Percentiles rank a stretch among this genome's conserved stretches.
phyloP scores from a whole-genome alignment of 1,140 invertebrate species.

The Calephelis nemesis region DNA sequence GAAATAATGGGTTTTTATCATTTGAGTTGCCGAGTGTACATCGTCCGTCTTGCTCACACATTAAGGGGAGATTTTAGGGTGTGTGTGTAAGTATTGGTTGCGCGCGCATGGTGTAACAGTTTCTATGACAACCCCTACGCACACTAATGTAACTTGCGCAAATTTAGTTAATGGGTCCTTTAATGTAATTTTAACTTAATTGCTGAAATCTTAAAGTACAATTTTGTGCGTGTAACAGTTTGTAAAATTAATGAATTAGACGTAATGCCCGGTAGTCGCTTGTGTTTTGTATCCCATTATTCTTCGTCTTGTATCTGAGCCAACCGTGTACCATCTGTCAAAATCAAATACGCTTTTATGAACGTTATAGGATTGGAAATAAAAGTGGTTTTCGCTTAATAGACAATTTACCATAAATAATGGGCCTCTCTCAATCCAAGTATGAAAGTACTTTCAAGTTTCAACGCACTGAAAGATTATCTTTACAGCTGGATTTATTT shows the following conservation, averaged over 20 bases:
- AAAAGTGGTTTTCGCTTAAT: slow-evolving; percentile 28
- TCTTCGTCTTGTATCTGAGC: slow-evolving; percentile 53
- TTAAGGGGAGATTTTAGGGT: slow-evolving; percentile 52
- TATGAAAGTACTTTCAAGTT: slow-evolving; percentile 31
- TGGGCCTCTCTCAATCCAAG: slow-evolving; percentile 29
- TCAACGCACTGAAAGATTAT: slow-evolving; percentile 27
- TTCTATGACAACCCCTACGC: slow-evolving; percentile 76
- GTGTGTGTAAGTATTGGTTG: slow-evolving; percentile 53
- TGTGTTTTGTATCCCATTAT: slow-evolving; percentile 68
- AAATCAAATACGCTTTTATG: slow-evolving; percentile 34
- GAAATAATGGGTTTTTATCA: slow-evolving; percentile 12
- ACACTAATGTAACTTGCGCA: slow-evolving; percentile 63
- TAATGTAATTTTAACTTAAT: slow-evolving; percentile 40
- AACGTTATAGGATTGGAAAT: slow-evolving; percentile 20
- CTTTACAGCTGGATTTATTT: slow-evolving; percentile 16
- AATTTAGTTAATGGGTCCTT: slow-evolving; percentile 52
- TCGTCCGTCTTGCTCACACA: slow-evolving; percentile 51
- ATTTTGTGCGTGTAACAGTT: slow-evolving; percentile 32
- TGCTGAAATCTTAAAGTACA: slow-evolving; percentile 29
- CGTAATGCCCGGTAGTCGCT: slow-evolving; percentile 68
- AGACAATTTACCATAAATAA: slow-evolving; percentile 24
- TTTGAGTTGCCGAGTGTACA: slow-evolving; percentile 50
- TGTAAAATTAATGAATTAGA: slow-evolving; percentile 74
- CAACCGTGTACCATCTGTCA: slow-evolving; percentile 46
- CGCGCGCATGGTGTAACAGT: slow-evolving; percentile 74